Evolutionary conservation across 2,888 invertebrate species (phyloP).

Genomic region (Macropis europaea): DNA sequence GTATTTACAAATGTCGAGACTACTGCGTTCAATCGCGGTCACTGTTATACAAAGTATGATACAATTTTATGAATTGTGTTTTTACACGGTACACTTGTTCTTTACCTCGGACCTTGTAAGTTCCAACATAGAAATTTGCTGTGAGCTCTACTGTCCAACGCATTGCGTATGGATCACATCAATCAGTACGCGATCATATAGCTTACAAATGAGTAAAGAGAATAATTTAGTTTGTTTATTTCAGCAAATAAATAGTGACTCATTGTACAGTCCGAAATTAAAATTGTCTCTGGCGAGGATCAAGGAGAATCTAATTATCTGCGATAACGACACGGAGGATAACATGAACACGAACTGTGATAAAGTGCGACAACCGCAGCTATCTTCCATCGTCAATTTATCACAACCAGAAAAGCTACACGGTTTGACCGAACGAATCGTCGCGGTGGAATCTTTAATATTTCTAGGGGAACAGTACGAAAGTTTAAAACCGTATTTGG

Average conservation of each 20-base stretch:
- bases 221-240: conserved; percentile 55
- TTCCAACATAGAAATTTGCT: conserved; percentile 25
- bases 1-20: conserved; percentile 95
- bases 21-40: conserved; percentile 93
- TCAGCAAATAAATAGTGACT: conserved; percentile 81
- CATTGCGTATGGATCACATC: conserved; percentile 34
- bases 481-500: conserved; percentile 90
- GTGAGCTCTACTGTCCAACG: neutral
- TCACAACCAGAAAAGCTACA: conserved; percentile 87
- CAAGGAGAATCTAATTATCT: conserved; percentile 85
- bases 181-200: no score
- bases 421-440: conserved; percentile 92
- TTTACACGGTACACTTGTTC: conserved; percentile 92
- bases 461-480: conserved; percentile 94
- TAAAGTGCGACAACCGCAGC: conserved; percentile 81
- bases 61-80: conserved; percentile 96
- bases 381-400: conserved; percentile 86
- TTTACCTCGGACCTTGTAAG: conserved; percentile 89
- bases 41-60: conserved; percentile 95
- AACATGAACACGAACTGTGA: conserved; percentile 75
- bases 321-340: conserved; percentile 75
- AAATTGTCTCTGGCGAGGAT: conserved; percentile 89
- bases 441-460: conserved; percentile 95
- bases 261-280: conserved; percentile 85
- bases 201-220: no score